Evolutionary conservation across 2,888 invertebrate species (phyloP).

Genomic region (Oscheius myriophilus): DNA sequence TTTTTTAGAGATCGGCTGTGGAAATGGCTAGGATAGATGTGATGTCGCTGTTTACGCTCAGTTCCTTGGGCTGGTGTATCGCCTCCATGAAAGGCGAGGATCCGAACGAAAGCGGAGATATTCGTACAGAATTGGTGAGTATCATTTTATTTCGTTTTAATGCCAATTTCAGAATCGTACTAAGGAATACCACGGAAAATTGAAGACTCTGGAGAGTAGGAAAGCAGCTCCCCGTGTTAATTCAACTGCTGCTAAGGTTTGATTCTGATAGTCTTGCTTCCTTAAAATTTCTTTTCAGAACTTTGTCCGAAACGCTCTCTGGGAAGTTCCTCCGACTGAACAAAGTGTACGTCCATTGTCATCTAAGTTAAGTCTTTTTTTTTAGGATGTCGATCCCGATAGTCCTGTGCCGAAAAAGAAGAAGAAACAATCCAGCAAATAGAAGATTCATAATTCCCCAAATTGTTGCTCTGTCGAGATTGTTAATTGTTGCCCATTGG

Average conservation of each 20-base stretch:
- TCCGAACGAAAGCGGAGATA: constrained; percentile 11
- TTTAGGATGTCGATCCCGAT: not conserved
- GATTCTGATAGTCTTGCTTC: not conserved
- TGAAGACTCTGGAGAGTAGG: constrained; percentile 7
- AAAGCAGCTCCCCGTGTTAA: constrained; percentile 28
- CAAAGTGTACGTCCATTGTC: not conserved
- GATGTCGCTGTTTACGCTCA: constrained; percentile 28
- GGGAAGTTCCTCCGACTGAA: constrained; percentile 27
- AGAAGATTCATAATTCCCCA: no score
- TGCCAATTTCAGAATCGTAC: constrained; percentile 16
- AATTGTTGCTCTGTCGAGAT: not conserved
- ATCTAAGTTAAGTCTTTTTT: not conserved
- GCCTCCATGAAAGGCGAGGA: constrained; percentile 26
- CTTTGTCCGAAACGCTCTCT: constrained; percentile 28
- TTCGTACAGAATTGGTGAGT: constrained; percentile 24
- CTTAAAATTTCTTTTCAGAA: not conserved
- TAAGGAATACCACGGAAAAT: constrained; percentile 19
- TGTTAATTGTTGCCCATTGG: not conserved
- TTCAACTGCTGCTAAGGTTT: constrained; percentile 20
- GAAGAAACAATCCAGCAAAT: not conserved
- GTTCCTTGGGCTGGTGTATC: constrained; percentile 10
- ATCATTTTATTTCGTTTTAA: not conserved
- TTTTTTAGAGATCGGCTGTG: constrained; percentile 17
- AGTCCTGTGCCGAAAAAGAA: not conserved
- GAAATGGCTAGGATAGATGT: constrained; percentile 29